Conservation (phyloP, 2,113 vertebrate genomes). For the Stegostoma tigrinum region DNA sequence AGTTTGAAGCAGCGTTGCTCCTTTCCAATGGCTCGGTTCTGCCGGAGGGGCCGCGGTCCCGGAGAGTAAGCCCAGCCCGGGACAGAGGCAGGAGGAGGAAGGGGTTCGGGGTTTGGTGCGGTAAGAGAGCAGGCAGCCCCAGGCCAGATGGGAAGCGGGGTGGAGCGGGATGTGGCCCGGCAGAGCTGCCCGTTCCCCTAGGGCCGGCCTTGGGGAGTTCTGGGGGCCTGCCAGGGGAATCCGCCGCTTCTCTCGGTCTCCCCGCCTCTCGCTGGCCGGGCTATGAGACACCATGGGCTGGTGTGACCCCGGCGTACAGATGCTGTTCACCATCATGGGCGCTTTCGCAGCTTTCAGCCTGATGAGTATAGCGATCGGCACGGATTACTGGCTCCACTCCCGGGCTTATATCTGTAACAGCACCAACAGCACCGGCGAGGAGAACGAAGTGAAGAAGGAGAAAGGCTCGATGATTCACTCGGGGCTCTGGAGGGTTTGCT, state of each 20-base stretch:
- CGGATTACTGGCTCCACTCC: constrained; percentile 93
- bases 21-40: not conserved
- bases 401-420: constrained; percentile 84
- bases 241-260: constrained; percentile 43
- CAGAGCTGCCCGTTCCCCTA: constrained; percentile 13
- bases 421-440: constrained; percentile 75
- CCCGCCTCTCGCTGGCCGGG: constrained; percentile 32
- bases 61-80: no score
- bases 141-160: not conserved
- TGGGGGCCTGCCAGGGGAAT: constrained; percentile 44
- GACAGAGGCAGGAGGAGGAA: no score
- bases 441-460: constrained; percentile 61
- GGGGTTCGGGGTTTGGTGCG: no score
- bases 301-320: constrained; percentile 88
- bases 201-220: constrained; percentile 34
- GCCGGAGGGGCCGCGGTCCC: not conserved
- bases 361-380: constrained; percentile 92
- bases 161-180: not conserved
- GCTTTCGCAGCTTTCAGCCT: constrained; percentile 89
- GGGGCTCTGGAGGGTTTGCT: constrained; percentile 89
- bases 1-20: not conserved
- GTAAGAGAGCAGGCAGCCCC: no score
- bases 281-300: constrained; percentile 91
- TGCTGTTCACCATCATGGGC: constrained; percentile 77
- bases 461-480: constrained; percentile 83